Evolutionary conservation across 2,113 vertebrate species (phyloP).

Genomic region (Ciconia boyciana): DNA sequence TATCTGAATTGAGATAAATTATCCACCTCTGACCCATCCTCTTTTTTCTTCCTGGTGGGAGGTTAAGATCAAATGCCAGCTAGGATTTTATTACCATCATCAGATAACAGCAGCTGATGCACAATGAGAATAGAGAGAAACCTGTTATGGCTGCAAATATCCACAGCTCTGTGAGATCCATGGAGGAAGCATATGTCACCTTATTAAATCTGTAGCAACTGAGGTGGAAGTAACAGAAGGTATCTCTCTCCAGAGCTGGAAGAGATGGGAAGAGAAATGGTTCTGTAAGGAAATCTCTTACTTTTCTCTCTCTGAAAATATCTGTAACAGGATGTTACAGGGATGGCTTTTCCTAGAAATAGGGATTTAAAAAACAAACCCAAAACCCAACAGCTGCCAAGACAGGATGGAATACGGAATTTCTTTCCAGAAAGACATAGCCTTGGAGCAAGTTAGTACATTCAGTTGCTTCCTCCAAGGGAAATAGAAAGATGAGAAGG

Average conservation of each 20-base stretch:
- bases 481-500: neutral
- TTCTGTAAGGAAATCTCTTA: conserved; percentile 5
- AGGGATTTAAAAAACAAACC: conserved; percentile 12
- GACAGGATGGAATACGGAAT: neutral
- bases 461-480: neutral
- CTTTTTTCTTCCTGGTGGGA: neutral
- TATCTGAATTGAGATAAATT: neutral
- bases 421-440: neutral
- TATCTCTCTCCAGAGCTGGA: conserved; percentile 25
- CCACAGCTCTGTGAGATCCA: conserved; percentile 20
- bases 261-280: neutral
- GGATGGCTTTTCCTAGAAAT: neutral
- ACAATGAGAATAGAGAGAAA: conserved; percentile 35
- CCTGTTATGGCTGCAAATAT: conserved; percentile 44
- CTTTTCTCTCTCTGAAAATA: conserved; percentile 26
- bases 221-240: conserved; percentile 57
- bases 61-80: neutral
- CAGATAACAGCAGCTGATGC: conserved; percentile 34
- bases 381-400: neutral
- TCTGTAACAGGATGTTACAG: neutral
- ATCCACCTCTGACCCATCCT: neutral
- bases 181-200: conserved; percentile 41
- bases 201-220: conserved; percentile 51
- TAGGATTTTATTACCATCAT: conserved; percentile 29
- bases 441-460: neutral